Conservation (phyloP, 2,113 vertebrate genomes). For the Pelusios castaneus region DNA sequence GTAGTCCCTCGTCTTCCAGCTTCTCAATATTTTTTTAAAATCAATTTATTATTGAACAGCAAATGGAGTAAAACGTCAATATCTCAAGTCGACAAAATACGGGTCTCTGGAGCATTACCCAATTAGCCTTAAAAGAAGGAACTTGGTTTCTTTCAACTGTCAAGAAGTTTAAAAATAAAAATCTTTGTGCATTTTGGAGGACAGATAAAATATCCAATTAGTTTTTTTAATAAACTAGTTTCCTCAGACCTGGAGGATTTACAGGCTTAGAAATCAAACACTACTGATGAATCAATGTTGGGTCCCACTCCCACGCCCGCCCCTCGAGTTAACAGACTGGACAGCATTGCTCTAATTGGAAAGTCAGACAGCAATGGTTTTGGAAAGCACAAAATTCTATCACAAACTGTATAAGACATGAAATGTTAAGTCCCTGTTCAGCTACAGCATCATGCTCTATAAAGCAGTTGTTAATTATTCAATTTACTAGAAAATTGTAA, state of each 20-base stretch:
- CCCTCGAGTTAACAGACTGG: neutral
- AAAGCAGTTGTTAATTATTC: neutral
- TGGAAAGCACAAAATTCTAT: neutral
- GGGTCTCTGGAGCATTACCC: neutral
- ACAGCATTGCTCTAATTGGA: conserved; percentile 5
- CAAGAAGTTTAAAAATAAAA: conserved; percentile 26
- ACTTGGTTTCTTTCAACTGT: neutral
- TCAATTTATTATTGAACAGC: conserved; percentile 45
- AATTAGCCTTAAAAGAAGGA: neutral
- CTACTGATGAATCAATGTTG: conserved; percentile 30
- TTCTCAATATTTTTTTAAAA: neutral
- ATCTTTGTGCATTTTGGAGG: neutral
- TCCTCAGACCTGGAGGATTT: conserved; percentile 25
- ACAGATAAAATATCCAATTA: neutral
- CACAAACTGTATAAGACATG: neutral
- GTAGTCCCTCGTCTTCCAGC: conserved; percentile 1
- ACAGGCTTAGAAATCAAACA: conserved; percentile 32
- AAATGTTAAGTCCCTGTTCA: neutral
- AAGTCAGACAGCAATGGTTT: neutral
- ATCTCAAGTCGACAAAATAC: conserved; percentile 15
- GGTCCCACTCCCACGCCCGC: neutral
- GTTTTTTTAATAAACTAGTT: conserved; percentile 46
- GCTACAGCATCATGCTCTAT: neutral
- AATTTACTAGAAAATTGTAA: neutral
- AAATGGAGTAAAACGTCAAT: conserved; percentile 34